Evolutionary conservation across 2,113 vertebrate genomes (phyloP), one percentile per base, ranked within the genome.

Genomic region (Dromiciops gliroides): DNA sequence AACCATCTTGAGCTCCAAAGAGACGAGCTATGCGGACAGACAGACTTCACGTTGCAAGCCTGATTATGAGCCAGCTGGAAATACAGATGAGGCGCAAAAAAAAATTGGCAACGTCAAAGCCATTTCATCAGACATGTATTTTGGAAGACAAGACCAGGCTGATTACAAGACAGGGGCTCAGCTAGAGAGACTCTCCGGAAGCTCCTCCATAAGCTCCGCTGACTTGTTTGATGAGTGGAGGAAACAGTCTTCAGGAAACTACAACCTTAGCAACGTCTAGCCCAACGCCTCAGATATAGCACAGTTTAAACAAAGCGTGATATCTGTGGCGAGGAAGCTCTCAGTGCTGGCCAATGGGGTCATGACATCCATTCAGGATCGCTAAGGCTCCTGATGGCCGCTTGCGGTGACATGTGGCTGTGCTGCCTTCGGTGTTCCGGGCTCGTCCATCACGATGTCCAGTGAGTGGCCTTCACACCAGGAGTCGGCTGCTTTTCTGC

Each of bases 121-220:
- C 83, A 99, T 99, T 95, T 99, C 99, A 0, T 99, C 99, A 47
- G 99, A 99, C 94, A 99, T 99, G 99, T 99, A 98, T 97, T 99
- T 99, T 91, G 99, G 99, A 94, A 99, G 99, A 96, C 99, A 99
- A 93, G 99, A 99, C 91, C 97, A 98, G 51, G 98, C 99, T 51
- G 99, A 99, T 95, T n/a, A n/a, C n/a, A n/a, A n/a, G n/a, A n/a
- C n/a, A n/a, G n/a, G n/a, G n/a, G n/a, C n/a, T n/a, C n/a, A n/a
- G n/a, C n/a, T n/a, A n/a, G n/a, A n/a, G n/a, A n/a, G n/a, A n/a
- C n/a, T n/a, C n/a, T n/a, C n/a, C n/a, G n/a, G n/a, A n/a, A n/a
- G n/a, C n/a, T n/a, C n/a, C n/a, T n/a, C n/a, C n/a, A n/a, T n/a
- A n/a, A n/a, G n/a, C n/a, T n/a, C n/a, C n/a, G n/a, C n/a, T n/a